phyloP scores from a whole-genome alignment of 2,113 vertebrate genomes.

The Poeciliopsis retropinna region DNA sequence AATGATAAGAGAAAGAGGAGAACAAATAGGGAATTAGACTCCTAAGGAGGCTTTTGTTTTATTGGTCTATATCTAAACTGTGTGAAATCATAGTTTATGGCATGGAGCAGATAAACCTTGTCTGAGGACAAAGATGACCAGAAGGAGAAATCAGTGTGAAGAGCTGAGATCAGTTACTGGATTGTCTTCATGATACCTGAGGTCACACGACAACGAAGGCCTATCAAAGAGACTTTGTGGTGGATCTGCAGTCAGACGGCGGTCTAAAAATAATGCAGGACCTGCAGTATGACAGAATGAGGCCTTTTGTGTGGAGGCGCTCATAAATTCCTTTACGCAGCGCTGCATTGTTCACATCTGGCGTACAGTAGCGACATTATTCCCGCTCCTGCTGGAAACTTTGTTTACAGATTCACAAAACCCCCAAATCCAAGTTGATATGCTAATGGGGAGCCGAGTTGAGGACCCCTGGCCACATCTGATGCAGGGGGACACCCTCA shows the following conservation, averaged over 20 bases:
- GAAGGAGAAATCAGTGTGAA: not conserved
- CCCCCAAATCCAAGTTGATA: conserved; percentile 50
- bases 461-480: conserved; percentile 23
- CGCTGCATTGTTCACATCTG: conserved; percentile 44
- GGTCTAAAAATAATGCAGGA: conserved; percentile 60
- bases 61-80: not conserved
- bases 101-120: not conserved
- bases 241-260: not conserved
- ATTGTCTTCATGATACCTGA: not conserved
- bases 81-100: not conserved
- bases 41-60: not conserved
- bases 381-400: conserved; percentile 45
- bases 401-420: conserved; percentile 54
- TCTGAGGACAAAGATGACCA: not conserved
- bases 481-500: conserved; percentile 23
- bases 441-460: conserved; percentile 58
- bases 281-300: conserved; percentile 43
- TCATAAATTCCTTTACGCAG: conserved; percentile 70
- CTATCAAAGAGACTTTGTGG: not conserved
- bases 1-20: not conserved
- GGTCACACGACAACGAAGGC: conserved; percentile 5
- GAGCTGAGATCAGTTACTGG: not conserved
- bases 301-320: conserved; percentile 56
- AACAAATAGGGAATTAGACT: not conserved
- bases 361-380: conserved; percentile 72